phyloP scores from a whole-genome alignment of 2,113 vertebrate genomes.

The Oryzias woworae region DNA sequence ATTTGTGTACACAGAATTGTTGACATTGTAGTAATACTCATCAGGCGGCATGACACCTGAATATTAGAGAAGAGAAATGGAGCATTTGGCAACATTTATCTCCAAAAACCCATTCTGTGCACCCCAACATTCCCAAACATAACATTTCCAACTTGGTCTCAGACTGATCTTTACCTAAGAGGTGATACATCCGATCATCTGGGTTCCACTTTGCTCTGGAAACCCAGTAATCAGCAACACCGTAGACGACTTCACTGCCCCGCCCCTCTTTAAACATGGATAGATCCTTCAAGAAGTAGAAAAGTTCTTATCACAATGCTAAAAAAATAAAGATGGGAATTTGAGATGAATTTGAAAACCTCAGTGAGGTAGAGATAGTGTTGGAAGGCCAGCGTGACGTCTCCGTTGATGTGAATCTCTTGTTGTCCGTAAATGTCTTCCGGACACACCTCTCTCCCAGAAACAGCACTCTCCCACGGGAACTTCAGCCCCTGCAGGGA shows the following conservation, averaged over 20 bases:
- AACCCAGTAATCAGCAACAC: constrained; percentile 91
- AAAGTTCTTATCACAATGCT: neutral
- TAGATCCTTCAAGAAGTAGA: constrained; percentile 79
- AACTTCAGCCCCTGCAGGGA: constrained; percentile 89
- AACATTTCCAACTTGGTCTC: neutral
- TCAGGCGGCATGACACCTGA: constrained; percentile 95
- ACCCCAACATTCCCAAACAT: neutral
- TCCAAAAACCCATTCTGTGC: neutral
- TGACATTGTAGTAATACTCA: constrained; percentile 84
- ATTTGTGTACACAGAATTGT: constrained; percentile 94
- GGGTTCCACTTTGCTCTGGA: constrained; percentile 86
- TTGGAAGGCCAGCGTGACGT: constrained; percentile 87
- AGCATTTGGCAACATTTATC: neutral
- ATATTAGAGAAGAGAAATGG: constrained; percentile 25
- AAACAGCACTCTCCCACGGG: constrained; percentile 90
- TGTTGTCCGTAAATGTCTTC: constrained; percentile 85
- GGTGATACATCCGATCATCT: constrained; percentile 82
- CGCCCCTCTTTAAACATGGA: constrained; percentile 82
- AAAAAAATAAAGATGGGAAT: neutral
- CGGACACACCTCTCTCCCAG: constrained; percentile 89
- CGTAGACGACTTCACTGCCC: constrained; percentile 85
- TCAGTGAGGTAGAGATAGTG: constrained; percentile 84
- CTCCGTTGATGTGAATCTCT: constrained; percentile 92
- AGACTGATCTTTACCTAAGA: constrained; percentile 76
- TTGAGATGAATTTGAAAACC: constrained; percentile 17